Conservation (phyloP, 2,797 vertebrate species). For the Leptoclinus maculatus region DNA sequence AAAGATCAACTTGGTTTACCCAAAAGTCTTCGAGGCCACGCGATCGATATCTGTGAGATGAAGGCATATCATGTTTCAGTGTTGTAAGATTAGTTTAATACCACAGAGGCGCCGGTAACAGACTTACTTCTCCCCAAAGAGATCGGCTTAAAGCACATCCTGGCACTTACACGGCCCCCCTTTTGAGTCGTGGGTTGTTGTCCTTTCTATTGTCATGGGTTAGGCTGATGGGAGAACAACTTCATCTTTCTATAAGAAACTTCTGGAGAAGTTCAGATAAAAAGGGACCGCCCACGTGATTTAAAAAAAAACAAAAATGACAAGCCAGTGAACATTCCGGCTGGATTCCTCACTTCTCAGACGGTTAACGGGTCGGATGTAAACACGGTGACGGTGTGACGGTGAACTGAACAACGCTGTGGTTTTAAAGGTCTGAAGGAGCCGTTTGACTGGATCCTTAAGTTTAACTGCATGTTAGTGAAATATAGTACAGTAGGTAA, state of each 20-base stretch:
- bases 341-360: constrained; percentile 37
- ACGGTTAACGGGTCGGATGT: constrained; percentile 36
- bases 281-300: constrained; percentile 28
- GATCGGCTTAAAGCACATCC: constrained; percentile 59
- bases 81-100: constrained; percentile 64
- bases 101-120: constrained; percentile 59
- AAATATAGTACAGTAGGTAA: constrained; percentile 75
- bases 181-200: constrained; percentile 30
- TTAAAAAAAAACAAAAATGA: constrained; percentile 22
- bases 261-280: constrained; percentile 33
- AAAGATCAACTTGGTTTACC: constrained; percentile 46
- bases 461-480: constrained; percentile 78
- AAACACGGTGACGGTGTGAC: constrained; percentile 48
- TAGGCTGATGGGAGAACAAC: constrained; percentile 35
- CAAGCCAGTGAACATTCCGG: constrained; percentile 41
- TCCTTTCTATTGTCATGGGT: constrained; percentile 45
- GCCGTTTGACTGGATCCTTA: constrained; percentile 58
- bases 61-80: constrained; percentile 71
- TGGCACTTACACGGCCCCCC: constrained; percentile 50
- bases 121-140: constrained; percentile 71
- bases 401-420: constrained; percentile 61
- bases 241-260: constrained; percentile 37
- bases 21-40: constrained; percentile 59
- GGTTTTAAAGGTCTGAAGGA: constrained; percentile 62
- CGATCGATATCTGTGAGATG: constrained; percentile 60